These are phyloP conservation scores for Ceramica pisi DNA, from an alignment of 2,888 invertebrate species.

Conservation along the genomic window DNA sequence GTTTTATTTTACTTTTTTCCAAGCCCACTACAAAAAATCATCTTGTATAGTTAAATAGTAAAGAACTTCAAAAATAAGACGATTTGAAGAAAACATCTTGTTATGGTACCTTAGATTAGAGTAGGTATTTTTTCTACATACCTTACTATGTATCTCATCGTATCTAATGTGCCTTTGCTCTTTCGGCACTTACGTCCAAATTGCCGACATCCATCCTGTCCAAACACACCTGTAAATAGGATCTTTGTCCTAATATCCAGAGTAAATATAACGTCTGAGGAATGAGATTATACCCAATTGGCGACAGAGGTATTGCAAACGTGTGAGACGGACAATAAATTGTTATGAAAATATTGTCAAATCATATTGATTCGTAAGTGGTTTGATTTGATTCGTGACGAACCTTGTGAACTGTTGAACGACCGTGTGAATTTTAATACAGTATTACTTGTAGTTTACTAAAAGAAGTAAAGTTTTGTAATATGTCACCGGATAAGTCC, in stretches of 20 bases:
- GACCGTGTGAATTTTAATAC: too few relatives aligned
- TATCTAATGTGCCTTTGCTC: conserved; percentile 35
- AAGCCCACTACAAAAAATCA: too few relatives aligned
- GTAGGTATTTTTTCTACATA: neutral
- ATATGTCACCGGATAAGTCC: too few relatives aligned
- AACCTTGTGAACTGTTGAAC: too few relatives aligned
- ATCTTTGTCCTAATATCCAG: conserved; percentile 60
- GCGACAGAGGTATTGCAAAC: conserved; percentile 62
- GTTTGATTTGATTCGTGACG: too few relatives aligned
- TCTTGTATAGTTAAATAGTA: too few relatives aligned
- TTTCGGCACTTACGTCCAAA: conserved; percentile 36
- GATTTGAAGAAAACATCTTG: too few relatives aligned
- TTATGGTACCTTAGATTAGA: too few relatives aligned
- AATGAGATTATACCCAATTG: conserved; percentile 63
- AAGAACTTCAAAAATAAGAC: too few relatives aligned
- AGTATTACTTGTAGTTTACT: too few relatives aligned
- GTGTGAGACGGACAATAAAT: conserved; percentile 58
- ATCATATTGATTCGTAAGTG: neutral
- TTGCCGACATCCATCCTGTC: conserved; percentile 49
- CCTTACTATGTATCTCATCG: neutral
- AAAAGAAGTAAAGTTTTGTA: neutral
- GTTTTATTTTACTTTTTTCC: too few relatives aligned
- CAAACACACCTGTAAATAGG: conserved; percentile 54
- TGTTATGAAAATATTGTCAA: neutral
- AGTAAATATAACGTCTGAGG: conserved; percentile 51